Evolutionary conservation across 2,888 invertebrate species (phyloP), one percentile per base, ranked within the genome.

Genomic region (Agrilus mali): DNA sequence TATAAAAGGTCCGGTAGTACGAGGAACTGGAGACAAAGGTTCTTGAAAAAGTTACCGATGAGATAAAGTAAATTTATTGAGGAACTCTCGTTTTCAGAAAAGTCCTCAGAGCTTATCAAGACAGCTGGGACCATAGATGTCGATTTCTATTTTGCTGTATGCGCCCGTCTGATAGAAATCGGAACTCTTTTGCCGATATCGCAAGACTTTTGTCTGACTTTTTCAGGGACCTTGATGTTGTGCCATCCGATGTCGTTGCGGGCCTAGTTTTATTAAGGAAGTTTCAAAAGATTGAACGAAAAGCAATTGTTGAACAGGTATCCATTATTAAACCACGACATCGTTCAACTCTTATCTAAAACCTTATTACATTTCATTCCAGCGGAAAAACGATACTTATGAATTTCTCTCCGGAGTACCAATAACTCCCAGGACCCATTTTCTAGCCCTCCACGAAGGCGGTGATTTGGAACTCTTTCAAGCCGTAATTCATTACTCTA

Each of bases 41-140:
- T 56, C 33, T 34, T 46, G 45, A 34, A 5, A 36, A 39, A 36
- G 15, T 20, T 36, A 45, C 15, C 27, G 33, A 17, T 34, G 31
- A 7, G n/a, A 39, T 27, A 32, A 35, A 10, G n/a, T 7, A 20
- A 34, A 33, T 10, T 14, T 36, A 16, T 14, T 16, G 4, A 7
- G 31, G 27, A 14, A 13, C 12, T 31, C 39, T 48, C 44, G 47
- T 50, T 70, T 71, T 13, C 65, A 88, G 88, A 61, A 88, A 88
- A 72, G 87, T 89, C 7, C 75, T 87, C 57, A 73, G 86, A 50
- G 86, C 86, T 34, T 89, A 89, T 65, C 86, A 88, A 64, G 83
- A 87, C 61, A 86, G 86, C 58, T 89, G 89, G 89, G 84, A 88
- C 63, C 79, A 83, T 60, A 72, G 89, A 50, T 86, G 87, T 63